Evolutionary conservation across 2,888 invertebrate genomes (phyloP), one percentile per base, ranked within the genome.

Genomic region (Zele albiditarsus): DNA sequence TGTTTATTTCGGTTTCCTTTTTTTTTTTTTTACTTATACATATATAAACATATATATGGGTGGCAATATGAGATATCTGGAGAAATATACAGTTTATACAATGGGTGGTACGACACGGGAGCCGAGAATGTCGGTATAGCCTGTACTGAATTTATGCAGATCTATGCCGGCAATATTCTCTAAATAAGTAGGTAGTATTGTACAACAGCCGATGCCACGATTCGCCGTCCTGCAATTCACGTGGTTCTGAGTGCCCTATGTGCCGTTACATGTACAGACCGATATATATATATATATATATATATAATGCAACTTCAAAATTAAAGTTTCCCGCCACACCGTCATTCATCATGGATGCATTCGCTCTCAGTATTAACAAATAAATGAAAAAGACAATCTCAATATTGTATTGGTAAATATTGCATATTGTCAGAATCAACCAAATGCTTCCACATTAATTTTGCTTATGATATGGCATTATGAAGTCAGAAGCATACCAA

Each of bases 71-170:
- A 25, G n/a, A 20, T 58, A 53, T 23, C 20, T 70, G 38, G 71
- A 75, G 76, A 77, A 76, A 77, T 73, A 75, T 83, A 82, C 82
- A 81, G 78, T 79, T 81, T 79, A 82, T 82, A 84, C 85, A 85
- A 86, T 86, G 82, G 79, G 77, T 65, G 78, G 73, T 76, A 79
- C 73, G 78, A 80, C 71, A 79, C 82, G 16, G 14, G 82, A 82
- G 76, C 82, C 80, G 82, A 83, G 84, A 84, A 86, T 87, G 82
- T 82, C 83, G 79, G 79, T 38, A 25, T 82, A 83, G 84, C 86
- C 88, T 89, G 89, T 79, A 81, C 84, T 82, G 83, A 88, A 89
- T 89, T 87, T 88, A 89, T 89, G 89, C 89, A 89, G 87, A 89
- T 89, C 85, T 84, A 89, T 89, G 88, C 89, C 83, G 80, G 84